Evolutionary conservation across 1,140 invertebrate genomes (phyloP), one percentile per base, ranked within the genome.

Genomic region (Dreissena rostriformis): DNA sequence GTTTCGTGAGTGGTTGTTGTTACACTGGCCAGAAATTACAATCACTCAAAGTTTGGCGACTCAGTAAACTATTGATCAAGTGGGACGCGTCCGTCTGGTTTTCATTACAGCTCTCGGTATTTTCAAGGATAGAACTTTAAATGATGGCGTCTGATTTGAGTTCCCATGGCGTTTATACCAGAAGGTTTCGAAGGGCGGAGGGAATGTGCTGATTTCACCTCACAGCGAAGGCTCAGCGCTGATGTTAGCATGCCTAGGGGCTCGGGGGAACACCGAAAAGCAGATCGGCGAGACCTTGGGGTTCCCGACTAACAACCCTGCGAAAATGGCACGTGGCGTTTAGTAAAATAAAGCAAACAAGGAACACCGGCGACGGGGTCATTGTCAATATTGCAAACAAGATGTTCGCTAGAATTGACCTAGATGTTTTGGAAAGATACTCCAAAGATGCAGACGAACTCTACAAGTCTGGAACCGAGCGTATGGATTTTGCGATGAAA

Each of bases 301-400:
- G 11, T 77, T 57, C 12, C 53, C 53, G 53, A 19, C 12, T 12
- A 57, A 12, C 53, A 19, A 57, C 53, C 53, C 53, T 57, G 53
- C 53, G 12, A 19, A n/a, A 12, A 12, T 57, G 53, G 53, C 53
- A 57, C 53, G 12, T 12, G 53, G 12, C 12, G 53, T 57, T 57
- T 49, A 72, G 71, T 15, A 61, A 57, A 24, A 49, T 82, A 5
- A 49, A 86, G 55, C 28, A 74, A 19, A 29, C 75, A 15, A 19
- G 79, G 22, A 49, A 57, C 26, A 53, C 29, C 14, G 65, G 15
- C 6, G 70, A 73, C 19, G 71, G 95, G 52, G 96, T 97, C 82
- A 95, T 96, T 86, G 96, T 97, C 75, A 95, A 94, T 1, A 95
- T 96, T 49, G 96, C 96, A 0, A 97, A 98, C 92, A 95, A 95